Evolutionary conservation across 2,888 invertebrate genomes (phyloP), one percentile per base, ranked within the genome.

Genomic region (Tortricodes alternella): DNA sequence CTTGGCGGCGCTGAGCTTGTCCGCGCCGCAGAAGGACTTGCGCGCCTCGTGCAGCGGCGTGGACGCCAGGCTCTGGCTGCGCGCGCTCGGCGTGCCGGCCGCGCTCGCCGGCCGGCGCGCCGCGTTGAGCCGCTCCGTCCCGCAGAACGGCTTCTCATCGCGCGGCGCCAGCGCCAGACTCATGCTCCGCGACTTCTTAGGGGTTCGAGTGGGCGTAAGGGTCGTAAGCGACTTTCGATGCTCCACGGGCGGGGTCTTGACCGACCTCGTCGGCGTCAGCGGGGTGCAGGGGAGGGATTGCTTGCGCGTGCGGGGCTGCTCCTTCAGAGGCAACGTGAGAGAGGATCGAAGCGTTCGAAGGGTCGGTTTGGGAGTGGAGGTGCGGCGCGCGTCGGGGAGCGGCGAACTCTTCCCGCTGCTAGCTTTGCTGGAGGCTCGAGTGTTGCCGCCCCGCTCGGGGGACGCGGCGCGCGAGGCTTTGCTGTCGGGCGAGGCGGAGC

Each of bases 111-210:
- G 78, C 23, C 67, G 81, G 32, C 64, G 71, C 5, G 63, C 67
- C 57, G 75, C 76, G 66, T 78, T 81, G 37, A 81, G 63, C 13
- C 77, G 65, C 5, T 87, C 89, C 7, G 85, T 79, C 9, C 85
- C 88, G 62, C 85, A 83, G 68, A 81, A 78, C 18, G 65, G 50
- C 51, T 78, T 81, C 58, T 74, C 79, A n/a, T n/a, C n/a, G n/a
- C n/a, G n/a, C 46, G 68, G 76, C 23, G 65, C 70, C 46, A 62
- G 65, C 35, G 87, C 85, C 53, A 88, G 63, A 56, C 87, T 90
- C 86, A 83, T 85, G 70, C 88, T 89, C 21, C 88, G 73, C 1
- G 88, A 83, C 58, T 90, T 90, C 64, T 89, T 90, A n/a, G 88
- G 83, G 4, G 74, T 61, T 55, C 68, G 74, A 9, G 66, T 27